Evolutionary conservation across 1,140 invertebrate species (phyloP).

Genomic region (Bombus balteatus): DNA sequence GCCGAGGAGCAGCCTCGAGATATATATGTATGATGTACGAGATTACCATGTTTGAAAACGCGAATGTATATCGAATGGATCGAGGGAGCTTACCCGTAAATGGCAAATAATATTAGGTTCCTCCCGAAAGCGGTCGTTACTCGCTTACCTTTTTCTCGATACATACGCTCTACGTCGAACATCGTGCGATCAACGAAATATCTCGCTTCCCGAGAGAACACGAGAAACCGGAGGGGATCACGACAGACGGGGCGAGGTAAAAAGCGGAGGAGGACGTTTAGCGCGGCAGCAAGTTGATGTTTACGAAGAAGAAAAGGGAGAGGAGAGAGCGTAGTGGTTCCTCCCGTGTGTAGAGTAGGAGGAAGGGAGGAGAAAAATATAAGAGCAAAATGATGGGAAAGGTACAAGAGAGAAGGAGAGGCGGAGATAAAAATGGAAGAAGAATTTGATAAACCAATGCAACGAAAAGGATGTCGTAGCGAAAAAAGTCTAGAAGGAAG

Average conservation of each 20-base stretch:
- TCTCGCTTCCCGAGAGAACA: neutral
- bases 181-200: slow-evolving; percentile 6
- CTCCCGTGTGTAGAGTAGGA: neutral
- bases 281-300: neutral
- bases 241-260: neutral
- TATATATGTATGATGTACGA: neutral
- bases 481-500: neutral
- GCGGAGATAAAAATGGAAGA: neutral
- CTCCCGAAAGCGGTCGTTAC: neutral
- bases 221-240: neutral
- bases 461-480: slow-evolving; percentile 49
- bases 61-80: slow-evolving; percentile 10
- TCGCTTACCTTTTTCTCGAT: neutral
- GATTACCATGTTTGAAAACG: neutral
- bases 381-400: neutral
- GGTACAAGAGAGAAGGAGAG: neutral
- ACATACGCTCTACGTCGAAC: slow-evolving; percentile 2
- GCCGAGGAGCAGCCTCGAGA: neutral
- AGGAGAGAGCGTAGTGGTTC: slow-evolving; percentile 4
- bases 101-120: neutral
- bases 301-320: slow-evolving; percentile 19
- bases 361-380: neutral
- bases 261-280: slow-evolving; percentile 16
- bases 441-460: slow-evolving; percentile 24
- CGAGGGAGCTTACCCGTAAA: neutral